These are phyloP conservation scores for Pachyuromys duprasi DNA, from an alignment of 2,797 vertebrate genomes.

Conservation along the genomic window DNA sequence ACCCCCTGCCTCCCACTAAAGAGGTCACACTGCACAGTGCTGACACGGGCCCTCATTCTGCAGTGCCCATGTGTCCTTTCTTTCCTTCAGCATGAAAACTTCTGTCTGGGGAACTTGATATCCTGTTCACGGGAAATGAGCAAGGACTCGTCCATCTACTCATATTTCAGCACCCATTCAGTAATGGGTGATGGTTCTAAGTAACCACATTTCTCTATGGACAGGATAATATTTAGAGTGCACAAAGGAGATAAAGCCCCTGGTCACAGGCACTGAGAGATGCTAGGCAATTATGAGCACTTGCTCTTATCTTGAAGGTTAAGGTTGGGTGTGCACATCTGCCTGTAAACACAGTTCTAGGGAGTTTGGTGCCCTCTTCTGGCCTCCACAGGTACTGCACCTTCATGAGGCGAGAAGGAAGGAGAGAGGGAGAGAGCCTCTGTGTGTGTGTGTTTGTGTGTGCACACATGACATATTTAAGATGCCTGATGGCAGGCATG, in stretches of 20 bases:
- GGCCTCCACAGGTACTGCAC: not conserved
- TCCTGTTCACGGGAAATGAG: conserved; percentile 53
- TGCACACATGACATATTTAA: not conserved
- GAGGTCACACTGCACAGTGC: not conserved
- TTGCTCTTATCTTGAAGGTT: not conserved
- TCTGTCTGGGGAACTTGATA: conserved; percentile 65
- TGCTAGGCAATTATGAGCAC: not conserved
- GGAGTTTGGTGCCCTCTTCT: not conserved
- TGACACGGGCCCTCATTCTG: not conserved
- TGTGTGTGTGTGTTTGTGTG: too few species aligned
- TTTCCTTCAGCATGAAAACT: conserved; percentile 53
- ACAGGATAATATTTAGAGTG: conserved; percentile 4
- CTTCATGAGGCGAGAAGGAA: not conserved
- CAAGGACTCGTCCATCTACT: not conserved
- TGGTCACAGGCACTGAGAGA: not conserved
- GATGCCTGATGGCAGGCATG: not conserved
- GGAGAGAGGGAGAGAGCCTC: too few species aligned
- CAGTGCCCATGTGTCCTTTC: conserved; percentile 19
- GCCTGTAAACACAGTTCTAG: not conserved
- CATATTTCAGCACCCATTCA: not conserved
- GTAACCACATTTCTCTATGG: not conserved
- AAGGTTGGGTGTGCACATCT: not conserved
- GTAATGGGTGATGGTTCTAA: not conserved
- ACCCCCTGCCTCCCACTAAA: not conserved
- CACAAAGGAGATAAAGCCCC: not conserved